phyloP scores from a whole-genome alignment of 2,888 invertebrate genomes.

The Peribatodes rhomboidaria region DNA sequence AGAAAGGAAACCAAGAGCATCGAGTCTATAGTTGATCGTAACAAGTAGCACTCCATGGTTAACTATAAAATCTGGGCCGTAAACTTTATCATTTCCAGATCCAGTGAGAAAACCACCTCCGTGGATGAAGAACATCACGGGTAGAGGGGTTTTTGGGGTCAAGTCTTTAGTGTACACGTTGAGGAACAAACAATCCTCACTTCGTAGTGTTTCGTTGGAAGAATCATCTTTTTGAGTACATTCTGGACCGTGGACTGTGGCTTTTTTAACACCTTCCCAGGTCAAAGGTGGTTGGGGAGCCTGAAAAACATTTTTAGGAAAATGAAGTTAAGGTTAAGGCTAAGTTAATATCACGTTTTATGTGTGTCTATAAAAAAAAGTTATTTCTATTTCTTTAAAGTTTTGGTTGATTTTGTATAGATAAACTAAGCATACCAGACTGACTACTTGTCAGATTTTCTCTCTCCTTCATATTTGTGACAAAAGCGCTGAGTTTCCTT shows the following conservation, averaged over 20 bases:
- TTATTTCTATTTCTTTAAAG: no score
- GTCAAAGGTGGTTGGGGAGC: conserved; percentile 58
- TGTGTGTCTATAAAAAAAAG: no score
- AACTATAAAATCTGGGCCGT: conserved; percentile 84
- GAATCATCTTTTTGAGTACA: conserved; percentile 58
- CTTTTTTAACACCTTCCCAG: conserved; percentile 66
- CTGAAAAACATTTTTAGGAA: conserved; percentile 48
- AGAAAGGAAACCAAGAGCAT: conserved; percentile 84
- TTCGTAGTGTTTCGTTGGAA: conserved; percentile 44
- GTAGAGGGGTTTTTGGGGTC: conserved; percentile 41
- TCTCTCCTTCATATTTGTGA: no score
- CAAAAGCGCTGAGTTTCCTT: no score
- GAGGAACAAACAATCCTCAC: conserved; percentile 65
- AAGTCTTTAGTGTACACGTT: conserved; percentile 64
- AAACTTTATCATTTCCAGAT: conserved; percentile 70
- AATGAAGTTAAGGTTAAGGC: background rate
- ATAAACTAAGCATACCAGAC: no score
- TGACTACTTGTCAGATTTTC: no score
- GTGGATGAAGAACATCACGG: conserved; percentile 67
- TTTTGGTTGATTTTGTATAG: no score
- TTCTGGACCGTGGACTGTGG: conserved; percentile 59
- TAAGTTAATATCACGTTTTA: no score
- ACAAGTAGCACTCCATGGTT: conserved; percentile 82
- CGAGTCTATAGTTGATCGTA: conserved; percentile 84
- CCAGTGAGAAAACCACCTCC: conserved; percentile 48